phyloP scores from a whole-genome alignment of 2,797 vertebrate genomes.

The Thalassophryne amazonica region DNA sequence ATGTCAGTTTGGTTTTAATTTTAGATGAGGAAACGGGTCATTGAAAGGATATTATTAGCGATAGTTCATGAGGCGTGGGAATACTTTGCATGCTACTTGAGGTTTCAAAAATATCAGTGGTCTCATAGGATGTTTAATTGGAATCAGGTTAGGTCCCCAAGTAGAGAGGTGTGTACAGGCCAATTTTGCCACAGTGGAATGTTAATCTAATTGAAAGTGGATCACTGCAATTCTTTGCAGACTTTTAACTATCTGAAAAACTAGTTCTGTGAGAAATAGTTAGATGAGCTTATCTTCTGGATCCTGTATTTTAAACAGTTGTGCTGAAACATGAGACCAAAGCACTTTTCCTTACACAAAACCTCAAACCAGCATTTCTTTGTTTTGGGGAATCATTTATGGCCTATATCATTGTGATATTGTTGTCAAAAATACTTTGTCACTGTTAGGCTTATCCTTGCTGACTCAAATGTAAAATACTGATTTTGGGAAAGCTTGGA shows the following conservation, averaged over 20 bases:
- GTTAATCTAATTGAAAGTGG: conserved; percentile 71
- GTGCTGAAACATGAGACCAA: neutral
- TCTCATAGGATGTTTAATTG: conserved; percentile 75
- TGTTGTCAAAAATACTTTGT: conserved; percentile 72
- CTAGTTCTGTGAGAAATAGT: conserved; percentile 7
- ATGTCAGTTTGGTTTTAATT: conserved; percentile 46
- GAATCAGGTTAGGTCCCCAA: conserved; percentile 84
- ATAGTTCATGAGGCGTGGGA: conserved; percentile 62
- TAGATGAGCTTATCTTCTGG: conserved; percentile 1
- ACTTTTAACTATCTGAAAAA: conserved; percentile 20
- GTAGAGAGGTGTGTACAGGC: conserved; percentile 75
- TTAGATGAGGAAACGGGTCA: conserved; percentile 63
- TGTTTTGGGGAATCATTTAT: conserved; percentile 71
- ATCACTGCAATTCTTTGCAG: conserved; percentile 36
- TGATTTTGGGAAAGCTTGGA: conserved; percentile 91
- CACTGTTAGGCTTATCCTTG: conserved; percentile 88
- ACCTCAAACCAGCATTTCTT: conserved; percentile 29
- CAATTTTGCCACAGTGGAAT: conserved; percentile 74
- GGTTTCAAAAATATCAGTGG: conserved; percentile 66
- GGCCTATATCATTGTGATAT: conserved; percentile 99
- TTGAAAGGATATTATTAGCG: conserved; percentile 76
- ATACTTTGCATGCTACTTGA: conserved; percentile 60
- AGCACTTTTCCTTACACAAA: conserved; percentile 11
- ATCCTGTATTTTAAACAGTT: conserved; percentile 1
- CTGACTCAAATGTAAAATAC: conserved; percentile 86